Evolutionary conservation across 2,888 invertebrate species (phyloP).

Genomic region (Macroteleia sp.): DNA sequence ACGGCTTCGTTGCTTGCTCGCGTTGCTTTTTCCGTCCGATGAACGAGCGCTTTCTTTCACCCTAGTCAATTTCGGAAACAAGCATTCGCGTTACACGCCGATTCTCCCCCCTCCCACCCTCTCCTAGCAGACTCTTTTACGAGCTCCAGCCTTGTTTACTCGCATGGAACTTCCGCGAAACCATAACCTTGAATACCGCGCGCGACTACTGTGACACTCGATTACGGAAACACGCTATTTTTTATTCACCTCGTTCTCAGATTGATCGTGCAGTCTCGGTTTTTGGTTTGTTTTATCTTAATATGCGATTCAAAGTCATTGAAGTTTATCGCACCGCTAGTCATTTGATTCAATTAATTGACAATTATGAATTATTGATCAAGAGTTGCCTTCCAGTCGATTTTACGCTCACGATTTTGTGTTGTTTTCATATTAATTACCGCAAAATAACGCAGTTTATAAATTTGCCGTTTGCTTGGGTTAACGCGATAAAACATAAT

Average conservation of each 20-base stretch:
- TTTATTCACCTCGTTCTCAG: constrained; percentile 25
- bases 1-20: constrained; percentile 68
- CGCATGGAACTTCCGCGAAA: constrained; percentile 45
- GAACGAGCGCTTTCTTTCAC: constrained; percentile 50
- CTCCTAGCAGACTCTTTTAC: constrained; percentile 43
- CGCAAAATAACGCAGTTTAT: too few species aligned
- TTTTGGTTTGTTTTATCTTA: constrained; percentile 26
- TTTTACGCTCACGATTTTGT: background rate
- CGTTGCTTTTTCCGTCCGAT: constrained; percentile 49
- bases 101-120: too few species aligned
- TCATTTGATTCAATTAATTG: constrained; percentile 15
- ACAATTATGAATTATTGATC: constrained; percentile 30
- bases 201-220: constrained; percentile 28
- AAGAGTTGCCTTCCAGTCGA: background rate
- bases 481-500: too few species aligned
- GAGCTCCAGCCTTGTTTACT: constrained; percentile 52
- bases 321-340: background rate
- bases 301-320: background rate
- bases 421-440: background rate
- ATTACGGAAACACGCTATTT: constrained; percentile 36
- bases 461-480: too few species aligned
- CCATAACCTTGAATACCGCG: constrained; percentile 36
- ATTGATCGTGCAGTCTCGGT: too few species aligned
- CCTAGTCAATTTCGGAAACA: constrained; percentile 63
- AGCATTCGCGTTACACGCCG: constrained; percentile 41